Evolutionary conservation across 2,797 vertebrate genomes (phyloP).

Genomic region (Macropus fuliginosus): DNA sequence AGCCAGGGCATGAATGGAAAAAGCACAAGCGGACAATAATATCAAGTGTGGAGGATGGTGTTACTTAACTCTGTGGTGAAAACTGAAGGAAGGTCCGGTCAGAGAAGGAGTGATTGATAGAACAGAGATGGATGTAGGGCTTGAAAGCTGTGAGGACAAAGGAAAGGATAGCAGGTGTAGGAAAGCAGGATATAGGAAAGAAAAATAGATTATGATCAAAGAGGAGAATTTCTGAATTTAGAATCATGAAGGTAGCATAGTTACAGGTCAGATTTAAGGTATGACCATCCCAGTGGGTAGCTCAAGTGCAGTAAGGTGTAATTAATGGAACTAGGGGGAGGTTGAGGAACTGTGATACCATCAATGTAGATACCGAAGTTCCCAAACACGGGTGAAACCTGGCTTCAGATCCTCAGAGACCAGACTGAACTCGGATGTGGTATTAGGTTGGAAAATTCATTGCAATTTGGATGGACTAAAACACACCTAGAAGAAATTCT

Average conservation of each 20-base stretch:
- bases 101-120: background rate
- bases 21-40: background rate
- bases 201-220: background rate
- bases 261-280: background rate
- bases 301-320: no score
- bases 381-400: background rate
- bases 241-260: background rate
- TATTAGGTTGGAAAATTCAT: background rate
- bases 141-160: background rate
- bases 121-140: background rate
- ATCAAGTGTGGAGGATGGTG: background rate
- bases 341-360: background rate
- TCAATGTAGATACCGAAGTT: background rate
- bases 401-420: background rate
- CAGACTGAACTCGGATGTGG: background rate
- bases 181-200: background rate
- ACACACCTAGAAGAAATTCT: background rate
- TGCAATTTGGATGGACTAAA: background rate
- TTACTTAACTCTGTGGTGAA: background rate
- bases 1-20: background rate
- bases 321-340: background rate
- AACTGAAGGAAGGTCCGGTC: background rate
- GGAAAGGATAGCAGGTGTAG: background rate
- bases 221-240: background rate
- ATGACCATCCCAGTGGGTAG: background rate